phyloP scores from a whole-genome alignment of 2,888 invertebrate species.

The Phengaris alcon region DNA sequence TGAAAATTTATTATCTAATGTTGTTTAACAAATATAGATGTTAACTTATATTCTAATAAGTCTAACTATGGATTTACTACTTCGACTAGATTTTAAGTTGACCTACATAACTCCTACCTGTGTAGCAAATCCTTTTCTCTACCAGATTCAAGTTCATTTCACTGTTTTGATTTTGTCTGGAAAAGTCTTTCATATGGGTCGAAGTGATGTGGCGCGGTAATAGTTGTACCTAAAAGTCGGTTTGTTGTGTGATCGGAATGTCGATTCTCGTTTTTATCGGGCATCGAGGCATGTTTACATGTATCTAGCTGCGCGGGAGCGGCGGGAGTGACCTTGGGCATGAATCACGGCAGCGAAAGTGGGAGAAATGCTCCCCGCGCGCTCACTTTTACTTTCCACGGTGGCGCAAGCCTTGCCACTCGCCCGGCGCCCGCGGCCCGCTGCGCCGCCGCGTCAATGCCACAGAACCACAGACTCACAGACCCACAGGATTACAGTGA shows the following conservation, averaged over 20 bases:
- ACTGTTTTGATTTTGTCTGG: no score
- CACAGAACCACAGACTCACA: constrained; percentile 60
- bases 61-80: no score
- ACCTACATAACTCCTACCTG: no score
- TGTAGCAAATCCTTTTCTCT: no score
- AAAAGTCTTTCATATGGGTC: no score
- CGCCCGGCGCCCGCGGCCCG: constrained; percentile 78
- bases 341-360: constrained; percentile 77
- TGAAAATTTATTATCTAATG: no score
- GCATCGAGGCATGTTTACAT: constrained; percentile 35
- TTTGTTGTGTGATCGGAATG: neutral
- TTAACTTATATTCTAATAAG: no score
- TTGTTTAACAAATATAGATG: no score
- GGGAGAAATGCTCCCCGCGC: constrained; percentile 76
- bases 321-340: constrained; percentile 73
- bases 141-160: no score
- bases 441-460: constrained; percentile 73
- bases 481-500: constrained; percentile 66
- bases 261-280: neutral
- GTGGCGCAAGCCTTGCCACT: constrained; percentile 78
- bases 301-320: constrained; percentile 51
- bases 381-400: constrained; percentile 78
- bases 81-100: no score
- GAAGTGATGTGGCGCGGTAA: no score
- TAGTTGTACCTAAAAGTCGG: neutral